A percentile compares a stretch with the other conserved stretches of the same genome.
Conservation (phyloP, 2,888 invertebrate genomes). For the Cylindroiulus punctatus region DNA sequence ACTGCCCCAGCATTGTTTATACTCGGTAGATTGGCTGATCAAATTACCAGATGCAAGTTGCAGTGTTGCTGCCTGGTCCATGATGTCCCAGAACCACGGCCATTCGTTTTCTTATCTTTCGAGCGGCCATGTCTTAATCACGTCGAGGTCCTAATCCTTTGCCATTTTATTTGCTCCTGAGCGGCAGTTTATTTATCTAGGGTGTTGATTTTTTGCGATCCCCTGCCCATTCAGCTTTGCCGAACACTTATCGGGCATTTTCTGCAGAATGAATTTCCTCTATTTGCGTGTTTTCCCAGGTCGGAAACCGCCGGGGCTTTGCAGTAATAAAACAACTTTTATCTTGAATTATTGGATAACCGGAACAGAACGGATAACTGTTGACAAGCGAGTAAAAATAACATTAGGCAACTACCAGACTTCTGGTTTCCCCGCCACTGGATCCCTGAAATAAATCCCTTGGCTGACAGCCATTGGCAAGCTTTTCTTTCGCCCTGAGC, state of each 20-base stretch:
- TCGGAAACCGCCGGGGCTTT: slow-evolving; percentile 24
- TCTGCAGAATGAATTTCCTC: background rate
- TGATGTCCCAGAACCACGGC: background rate
- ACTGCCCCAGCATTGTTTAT: background rate
- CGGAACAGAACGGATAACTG: slow-evolving; percentile 28
- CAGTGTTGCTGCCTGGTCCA: background rate
- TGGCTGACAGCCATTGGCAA: slow-evolving; percentile 33
- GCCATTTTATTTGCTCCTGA: slow-evolving; percentile 11
- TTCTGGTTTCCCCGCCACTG: background rate
- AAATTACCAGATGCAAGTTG: background rate
- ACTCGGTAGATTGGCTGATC: background rate
- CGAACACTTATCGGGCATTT: slow-evolving; percentile 14
- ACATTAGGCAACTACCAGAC: slow-evolving; percentile 21
- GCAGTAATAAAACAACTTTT: slow-evolving; percentile 13
- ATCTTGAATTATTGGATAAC: slow-evolving; percentile 36
- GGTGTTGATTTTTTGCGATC: background rate
- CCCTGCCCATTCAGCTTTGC: slow-evolving; percentile 21
- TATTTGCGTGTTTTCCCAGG: background rate
- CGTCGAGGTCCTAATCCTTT: background rate
- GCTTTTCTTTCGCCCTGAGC: background rate
- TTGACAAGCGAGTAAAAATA: slow-evolving; percentile 35
- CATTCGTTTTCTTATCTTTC: slow-evolving; percentile 28
- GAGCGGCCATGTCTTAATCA: background rate
- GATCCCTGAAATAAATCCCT: slow-evolving; percentile 31
- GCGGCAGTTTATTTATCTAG: background rate